Evolutionary conservation across 2,113 vertebrate genomes (phyloP), one percentile per base, ranked within the genome.

Genomic region (Sapayoa aenigma): DNA sequence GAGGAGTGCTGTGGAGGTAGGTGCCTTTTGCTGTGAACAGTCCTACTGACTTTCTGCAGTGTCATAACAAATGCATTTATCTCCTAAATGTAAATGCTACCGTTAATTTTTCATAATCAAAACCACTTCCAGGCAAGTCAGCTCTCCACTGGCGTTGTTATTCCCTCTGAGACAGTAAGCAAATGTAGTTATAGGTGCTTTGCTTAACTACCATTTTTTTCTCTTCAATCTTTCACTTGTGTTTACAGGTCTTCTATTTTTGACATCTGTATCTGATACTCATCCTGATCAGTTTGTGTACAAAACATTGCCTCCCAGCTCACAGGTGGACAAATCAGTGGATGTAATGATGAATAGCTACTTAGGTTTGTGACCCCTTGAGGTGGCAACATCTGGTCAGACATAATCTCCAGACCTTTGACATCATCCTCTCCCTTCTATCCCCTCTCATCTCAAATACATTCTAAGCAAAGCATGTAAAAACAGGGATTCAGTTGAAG

Each of bases 301-400:
- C 97, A 98, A 98, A 98, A 98, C 98, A 37, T 92, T 97, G 96
- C 98, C 98, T 95, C 97, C 98, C 75, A 91, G 92, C 95, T 94
- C 92, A 85, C 96, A 82, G 95, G 91, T 95, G 95, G 93, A 95
- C 96, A 97, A 86, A 74, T 69, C 93, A 71, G 91, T 97, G 66
- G 97, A 97, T 97, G 93, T 98, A 97, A 97, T 96, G 96, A 97
- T 97, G 97, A 98, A 98, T 98, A 98, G 98, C 98, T 98, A 98
- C 96, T 97, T 99, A 99, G 98, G 98, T 98, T 98, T 98, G 98
- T 98, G 97, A 97, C 96, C 97, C 96, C 75, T 27, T 55, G 67
- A 97, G 79, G 94, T 93, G 96, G 96, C 96, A 97, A 69, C 75
- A 96, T 91, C 91, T 97, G 94, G 87, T 97, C 96, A 93, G 90